These are phyloP conservation scores for Sturnus vulgaris DNA, from an alignment of 2,113 vertebrate species.

Conservation along the genomic window DNA sequence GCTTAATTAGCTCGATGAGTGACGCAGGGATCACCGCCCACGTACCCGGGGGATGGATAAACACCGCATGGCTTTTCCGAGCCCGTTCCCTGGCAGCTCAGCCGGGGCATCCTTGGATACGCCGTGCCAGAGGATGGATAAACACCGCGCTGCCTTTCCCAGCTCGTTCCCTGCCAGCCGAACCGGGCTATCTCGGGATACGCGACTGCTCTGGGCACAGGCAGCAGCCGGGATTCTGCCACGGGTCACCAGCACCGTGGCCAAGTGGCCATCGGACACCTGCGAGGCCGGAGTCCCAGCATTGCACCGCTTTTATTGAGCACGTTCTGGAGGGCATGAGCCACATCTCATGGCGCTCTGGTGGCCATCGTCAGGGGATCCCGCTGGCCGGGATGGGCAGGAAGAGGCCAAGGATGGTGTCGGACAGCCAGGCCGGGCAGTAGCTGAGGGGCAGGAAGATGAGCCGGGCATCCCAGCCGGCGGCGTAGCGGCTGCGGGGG, in stretches of 20 bases:
- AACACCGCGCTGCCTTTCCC: background rate
- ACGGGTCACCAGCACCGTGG: fast-evolving
- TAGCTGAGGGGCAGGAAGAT: slow-evolving; percentile 65
- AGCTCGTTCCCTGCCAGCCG: background rate
- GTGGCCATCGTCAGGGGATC: fast-evolving
- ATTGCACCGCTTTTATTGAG: background rate
- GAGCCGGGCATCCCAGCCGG: slow-evolving; percentile 70
- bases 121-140: background rate
- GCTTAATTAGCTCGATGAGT: background rate
- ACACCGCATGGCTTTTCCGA: background rate
- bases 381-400: fast-evolving
- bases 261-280: background rate
- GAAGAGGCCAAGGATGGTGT: fast-evolving
- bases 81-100: background rate
- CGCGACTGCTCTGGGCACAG: background rate
- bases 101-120: background rate
- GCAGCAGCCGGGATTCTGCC: too few relatives aligned
- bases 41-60: background rate
- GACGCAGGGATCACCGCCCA: background rate
- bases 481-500: slow-evolving; percentile 71
- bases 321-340: fast-evolving
- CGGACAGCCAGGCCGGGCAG: slow-evolving; percentile 72
- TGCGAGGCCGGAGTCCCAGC: too few relatives aligned
- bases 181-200: background rate
- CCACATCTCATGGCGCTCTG: fast-evolving